Base-by-base conservation (phyloP, 2,888 invertebrate genomes). In the Slavum lentiscoides region DNA sequence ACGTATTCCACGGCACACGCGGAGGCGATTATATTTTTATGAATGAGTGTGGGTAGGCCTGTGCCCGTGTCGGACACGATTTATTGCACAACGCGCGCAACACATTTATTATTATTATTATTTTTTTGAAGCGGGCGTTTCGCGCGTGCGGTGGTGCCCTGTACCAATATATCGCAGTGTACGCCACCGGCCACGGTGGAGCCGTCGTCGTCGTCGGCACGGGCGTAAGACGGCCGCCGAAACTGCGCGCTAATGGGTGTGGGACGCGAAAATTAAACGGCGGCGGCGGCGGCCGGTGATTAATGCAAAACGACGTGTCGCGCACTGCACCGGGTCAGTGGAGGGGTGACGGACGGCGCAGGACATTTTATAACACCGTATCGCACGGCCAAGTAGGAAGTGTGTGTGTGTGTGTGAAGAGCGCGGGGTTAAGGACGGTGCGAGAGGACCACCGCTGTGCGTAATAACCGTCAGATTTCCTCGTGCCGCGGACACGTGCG, bases 391-490 rank as follows among this genome's bases (percentile, higher is more conserved):
- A 1, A 17, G 13, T 30, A 30, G 30, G 30, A 30, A 17, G 49
- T 21, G 13, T n/a, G 13, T 49, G 6, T 23, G 49, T 15, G 43
- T 19, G 64, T 37, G 19, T 19, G 19, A 37, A n/a, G 66, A 13
- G 66, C 43, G 15, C 13, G 66, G 66, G 66, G 39, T 43, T 7
- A 43, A 66, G 39, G 1, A 30, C 30, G 30, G 11, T 11, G 62
- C 5, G 30, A 15, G 43, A 37, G 70, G 77, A 80, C 77, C 77
- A 80, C 77, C 77, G 77, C 77, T 80, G 77, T 8, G 77, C 61
- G n/a, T 37, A 0, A 58, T 4, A 30, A 30, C 37, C 61, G 13
- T 62, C 77, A 62, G 77, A 70, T 80, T 72, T 80, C 64, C 62
- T 80, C 7, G 62, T 61, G 70, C 64, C 30, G 30, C 30, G 30